Percentiles rank a stretch among this genome's conserved stretches.
Evolutionary conservation across 2,888 invertebrate genomes (phyloP).

Genomic region (Tipula lateralis): DNA sequence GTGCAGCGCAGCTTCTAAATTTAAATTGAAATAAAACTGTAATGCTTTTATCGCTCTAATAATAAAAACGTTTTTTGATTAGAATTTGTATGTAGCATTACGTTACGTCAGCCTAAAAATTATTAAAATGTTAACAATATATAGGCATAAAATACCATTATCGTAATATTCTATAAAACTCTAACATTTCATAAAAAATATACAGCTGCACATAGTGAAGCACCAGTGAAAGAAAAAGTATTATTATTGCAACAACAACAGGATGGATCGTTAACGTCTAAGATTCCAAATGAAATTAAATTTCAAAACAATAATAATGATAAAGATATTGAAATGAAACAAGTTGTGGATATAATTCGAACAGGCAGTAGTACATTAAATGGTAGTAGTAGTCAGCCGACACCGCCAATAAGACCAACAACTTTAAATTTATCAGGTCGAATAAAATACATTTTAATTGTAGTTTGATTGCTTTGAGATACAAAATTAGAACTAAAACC

Average conservation of each 20-base stretch:
- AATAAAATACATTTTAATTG: background rate
- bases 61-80: background rate
- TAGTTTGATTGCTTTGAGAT: background rate
- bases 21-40: background rate
- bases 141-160: background rate
- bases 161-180: background rate
- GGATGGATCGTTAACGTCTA: background rate
- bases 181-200: background rate
- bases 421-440: conserved; percentile 30
- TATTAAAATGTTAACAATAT: background rate
- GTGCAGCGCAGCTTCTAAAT: background rate
- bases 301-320: background rate
- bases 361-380: background rate
- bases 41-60: background rate
- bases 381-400: background rate
- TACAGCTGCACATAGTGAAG: background rate
- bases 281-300: background rate
- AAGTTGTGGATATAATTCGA: background rate
- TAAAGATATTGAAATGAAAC: conserved; percentile 27
- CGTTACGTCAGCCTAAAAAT: background rate
- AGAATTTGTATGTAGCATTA: background rate
- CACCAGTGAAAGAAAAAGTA: background rate
- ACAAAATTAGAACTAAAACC: background rate
- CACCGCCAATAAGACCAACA: conserved; percentile 24
- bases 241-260: background rate